Percentiles rank a stretch among this genome's conserved stretches.
These are phyloP conservation scores for Yponomeuta cagnagella DNA, from an alignment of 2,888 invertebrate genomes.

Conservation along the genomic window DNA sequence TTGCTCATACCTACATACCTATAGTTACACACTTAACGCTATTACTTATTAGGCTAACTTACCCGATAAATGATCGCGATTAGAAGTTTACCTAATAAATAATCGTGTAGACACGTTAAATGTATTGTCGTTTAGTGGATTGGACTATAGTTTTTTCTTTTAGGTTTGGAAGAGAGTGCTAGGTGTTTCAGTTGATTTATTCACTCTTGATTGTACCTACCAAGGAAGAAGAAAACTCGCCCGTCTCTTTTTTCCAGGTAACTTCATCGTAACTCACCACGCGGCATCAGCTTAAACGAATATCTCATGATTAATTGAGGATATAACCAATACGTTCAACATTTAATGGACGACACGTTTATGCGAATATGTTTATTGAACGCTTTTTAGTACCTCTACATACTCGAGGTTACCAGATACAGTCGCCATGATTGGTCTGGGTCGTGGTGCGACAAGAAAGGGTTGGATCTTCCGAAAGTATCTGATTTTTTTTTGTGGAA, in stretches of 20 bases:
- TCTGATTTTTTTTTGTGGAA: too few relatives aligned
- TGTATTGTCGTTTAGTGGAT: too few relatives aligned
- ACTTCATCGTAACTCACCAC: not conserved
- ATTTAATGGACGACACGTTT: slow-evolving; percentile 2
- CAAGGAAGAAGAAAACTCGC: not conserved
- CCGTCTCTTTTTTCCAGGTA: not conserved
- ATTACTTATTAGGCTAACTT: too few relatives aligned
- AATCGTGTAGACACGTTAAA: too few relatives aligned
- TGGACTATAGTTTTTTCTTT: too few relatives aligned
- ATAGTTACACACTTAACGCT: too few relatives aligned
- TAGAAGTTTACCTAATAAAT: too few relatives aligned
- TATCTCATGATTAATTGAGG: slow-evolving; percentile 1
- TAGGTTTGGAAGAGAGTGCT: too few relatives aligned
- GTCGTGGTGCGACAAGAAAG: not conserved
- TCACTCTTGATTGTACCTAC: not conserved
- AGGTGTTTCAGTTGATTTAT: not conserved
- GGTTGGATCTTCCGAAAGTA: not conserved
- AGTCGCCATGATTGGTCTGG: too few relatives aligned
- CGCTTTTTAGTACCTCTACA: not conserved
- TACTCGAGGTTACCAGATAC: not conserved
- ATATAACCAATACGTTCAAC: not conserved
- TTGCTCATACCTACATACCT: too few relatives aligned
- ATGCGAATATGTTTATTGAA: slow-evolving; percentile 1
- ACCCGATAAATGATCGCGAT: too few relatives aligned
- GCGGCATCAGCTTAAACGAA: not conserved